Evolutionary conservation across 1,140 invertebrate species (phyloP).

Genomic region (Orchestia grillus): DNA sequence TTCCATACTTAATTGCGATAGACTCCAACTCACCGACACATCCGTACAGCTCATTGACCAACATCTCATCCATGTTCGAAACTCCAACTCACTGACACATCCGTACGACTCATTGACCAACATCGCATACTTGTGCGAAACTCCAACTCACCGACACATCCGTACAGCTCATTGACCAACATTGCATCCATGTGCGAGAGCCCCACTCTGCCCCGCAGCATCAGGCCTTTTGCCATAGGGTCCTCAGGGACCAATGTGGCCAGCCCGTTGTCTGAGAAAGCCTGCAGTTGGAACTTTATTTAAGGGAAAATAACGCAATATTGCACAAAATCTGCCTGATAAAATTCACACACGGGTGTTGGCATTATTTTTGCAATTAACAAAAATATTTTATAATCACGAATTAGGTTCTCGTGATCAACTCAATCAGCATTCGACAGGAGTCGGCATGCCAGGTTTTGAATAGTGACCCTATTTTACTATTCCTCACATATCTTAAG

Average conservation of each 20-base stretch:
- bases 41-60: background rate
- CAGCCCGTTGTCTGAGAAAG: background rate
- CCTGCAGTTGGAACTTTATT: background rate
- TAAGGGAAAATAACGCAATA: background rate
- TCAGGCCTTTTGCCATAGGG: background rate
- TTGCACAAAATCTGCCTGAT: too few species aligned
- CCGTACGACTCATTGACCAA: background rate
- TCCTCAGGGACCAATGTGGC: background rate
- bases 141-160: background rate
- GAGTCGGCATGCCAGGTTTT: too few species aligned
- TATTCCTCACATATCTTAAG: too few species aligned
- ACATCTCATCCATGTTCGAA: background rate
- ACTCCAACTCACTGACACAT: background rate
- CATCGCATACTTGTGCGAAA: background rate
- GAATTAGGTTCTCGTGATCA: too few species aligned
- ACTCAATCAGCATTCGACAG: too few species aligned
- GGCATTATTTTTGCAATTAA: too few species aligned
- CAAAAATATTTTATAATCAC: too few species aligned
- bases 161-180: background rate
- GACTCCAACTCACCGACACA: background rate
- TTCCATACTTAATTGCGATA: too few species aligned
- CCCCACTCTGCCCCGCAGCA: background rate
- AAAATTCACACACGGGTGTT: too few species aligned
- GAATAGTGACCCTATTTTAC: too few species aligned
- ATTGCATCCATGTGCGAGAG: background rate